Percentiles rank a stretch among this genome's conserved stretches.
Evolutionary conservation across 30 jellyfish, hydroid and myxozoan species (phyloP).

Genomic region (Pelagia noctiluca): DNA sequence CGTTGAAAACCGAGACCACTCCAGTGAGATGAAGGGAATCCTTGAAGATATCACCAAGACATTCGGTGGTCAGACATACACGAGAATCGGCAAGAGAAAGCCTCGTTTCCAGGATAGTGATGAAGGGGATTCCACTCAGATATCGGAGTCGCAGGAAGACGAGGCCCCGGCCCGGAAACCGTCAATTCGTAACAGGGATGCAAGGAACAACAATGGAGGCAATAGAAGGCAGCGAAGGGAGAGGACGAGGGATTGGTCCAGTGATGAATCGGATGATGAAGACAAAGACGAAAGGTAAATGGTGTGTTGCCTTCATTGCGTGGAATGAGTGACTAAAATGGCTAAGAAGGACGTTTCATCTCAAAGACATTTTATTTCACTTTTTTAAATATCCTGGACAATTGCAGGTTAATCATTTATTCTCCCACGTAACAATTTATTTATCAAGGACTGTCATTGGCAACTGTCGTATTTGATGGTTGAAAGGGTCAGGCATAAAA

Average conservation of each 20-base stretch:
- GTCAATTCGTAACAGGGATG: constrained; percentile 14
- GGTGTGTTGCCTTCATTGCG: constrained; percentile 73
- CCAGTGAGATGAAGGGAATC: constrained; percentile 72
- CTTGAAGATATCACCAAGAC: constrained; percentile 64
- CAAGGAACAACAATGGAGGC: constrained; percentile 41
- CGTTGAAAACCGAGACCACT: constrained; percentile 60
- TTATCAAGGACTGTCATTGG: too few species aligned
- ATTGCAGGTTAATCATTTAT: too few species aligned
- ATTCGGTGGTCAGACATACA: constrained; percentile 54
- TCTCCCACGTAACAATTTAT: too few species aligned
- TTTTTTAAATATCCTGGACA: neutral
- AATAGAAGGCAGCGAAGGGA: constrained; percentile 31
- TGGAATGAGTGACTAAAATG: constrained; percentile 50
- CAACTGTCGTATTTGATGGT: too few species aligned
- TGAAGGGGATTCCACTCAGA: constrained; percentile 40
- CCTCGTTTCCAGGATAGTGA: constrained; percentile 66
- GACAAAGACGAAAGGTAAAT: constrained; percentile 71
- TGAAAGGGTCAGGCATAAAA: too few species aligned
- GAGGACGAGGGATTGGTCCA: constrained; percentile 69
- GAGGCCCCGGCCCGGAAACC: constrained; percentile 71
- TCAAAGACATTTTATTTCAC: neutral
- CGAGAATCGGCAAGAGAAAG: constrained; percentile 61
- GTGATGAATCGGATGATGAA: constrained; percentile 41
- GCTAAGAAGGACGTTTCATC: constrained; percentile 8
- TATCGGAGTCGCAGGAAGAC: constrained; percentile 46